A percentile compares a stretch with the other conserved stretches of the same genome.
Evolutionary conservation across 2,113 vertebrate species (phyloP).

Genomic region (Melanocharis versteri): DNA sequence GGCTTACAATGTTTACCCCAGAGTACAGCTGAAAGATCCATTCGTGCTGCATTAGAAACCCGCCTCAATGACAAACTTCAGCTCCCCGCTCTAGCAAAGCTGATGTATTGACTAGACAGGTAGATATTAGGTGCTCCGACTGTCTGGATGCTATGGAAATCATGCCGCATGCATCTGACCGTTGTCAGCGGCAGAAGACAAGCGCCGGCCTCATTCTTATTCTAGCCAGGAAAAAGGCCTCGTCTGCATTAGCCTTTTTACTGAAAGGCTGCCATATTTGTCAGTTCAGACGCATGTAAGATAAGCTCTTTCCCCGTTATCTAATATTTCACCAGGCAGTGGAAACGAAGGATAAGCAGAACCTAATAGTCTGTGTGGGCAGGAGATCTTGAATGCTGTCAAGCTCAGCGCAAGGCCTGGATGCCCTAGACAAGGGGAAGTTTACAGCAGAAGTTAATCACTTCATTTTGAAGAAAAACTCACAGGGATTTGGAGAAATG

Average conservation of each 20-base stretch:
- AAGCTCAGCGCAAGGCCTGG: constrained; percentile 56
- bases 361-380: constrained; percentile 65
- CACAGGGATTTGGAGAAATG: constrained; percentile 33
- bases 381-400: constrained; percentile 64
- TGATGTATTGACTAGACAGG: constrained; percentile 78
- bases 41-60: constrained; percentile 57
- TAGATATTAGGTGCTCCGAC: constrained; percentile 68
- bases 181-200: constrained; percentile 61
- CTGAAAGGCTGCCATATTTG: constrained; percentile 71
- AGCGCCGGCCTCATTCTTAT: constrained; percentile 67
- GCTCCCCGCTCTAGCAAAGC: constrained; percentile 40
- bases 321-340: constrained; percentile 74
- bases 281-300: constrained; percentile 66
- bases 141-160: constrained; percentile 77
- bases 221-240: constrained; percentile 64
- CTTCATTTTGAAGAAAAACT: constrained; percentile 56
- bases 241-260: constrained; percentile 67
- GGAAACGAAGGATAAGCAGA: constrained; percentile 72
- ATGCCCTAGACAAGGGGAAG: constrained; percentile 60
- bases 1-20: constrained; percentile 44
- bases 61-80: constrained; percentile 60
- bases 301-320: constrained; percentile 73
- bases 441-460: constrained; percentile 61
- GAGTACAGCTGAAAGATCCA: constrained; percentile 50
- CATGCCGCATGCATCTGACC: constrained; percentile 61